Evolutionary conservation across 2,113 vertebrate species (phyloP).

Genomic region (Anguilla japonica): DNA sequence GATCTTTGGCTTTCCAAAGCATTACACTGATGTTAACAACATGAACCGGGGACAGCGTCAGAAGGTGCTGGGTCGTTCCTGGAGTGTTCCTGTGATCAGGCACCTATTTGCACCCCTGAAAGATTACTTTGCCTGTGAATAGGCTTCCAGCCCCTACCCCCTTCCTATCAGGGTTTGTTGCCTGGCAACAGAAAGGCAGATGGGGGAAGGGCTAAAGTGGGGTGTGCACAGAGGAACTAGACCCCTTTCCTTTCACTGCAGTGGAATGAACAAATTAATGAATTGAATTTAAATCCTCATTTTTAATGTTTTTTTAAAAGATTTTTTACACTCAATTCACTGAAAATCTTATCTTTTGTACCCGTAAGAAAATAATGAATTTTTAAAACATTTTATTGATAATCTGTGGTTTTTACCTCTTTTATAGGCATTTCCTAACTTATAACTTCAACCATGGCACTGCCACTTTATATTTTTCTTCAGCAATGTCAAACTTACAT

Average conservation of each 20-base stretch:
- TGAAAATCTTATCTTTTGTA: not conserved
- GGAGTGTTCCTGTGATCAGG: slow-evolving; percentile 75
- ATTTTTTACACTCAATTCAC: not conserved
- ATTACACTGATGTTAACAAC: slow-evolving; percentile 79
- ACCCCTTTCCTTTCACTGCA: not conserved
- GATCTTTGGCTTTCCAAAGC: slow-evolving; percentile 92
- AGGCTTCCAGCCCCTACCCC: slow-evolving; percentile 29
- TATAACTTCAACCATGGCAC: not conserved
- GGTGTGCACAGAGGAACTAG: not conserved
- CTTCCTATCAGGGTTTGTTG: slow-evolving; percentile 3
- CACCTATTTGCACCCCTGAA: slow-evolving; percentile 75
- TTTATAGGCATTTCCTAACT: not conserved
- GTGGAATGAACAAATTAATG: not conserved
- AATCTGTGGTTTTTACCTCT: not conserved
- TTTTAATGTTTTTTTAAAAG: not conserved
- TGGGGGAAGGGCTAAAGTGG: not conserved
- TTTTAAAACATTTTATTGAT: not conserved
- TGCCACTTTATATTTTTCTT: not conserved
- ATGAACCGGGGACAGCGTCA: slow-evolving; percentile 65
- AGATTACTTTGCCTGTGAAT: slow-evolving; percentile 82
- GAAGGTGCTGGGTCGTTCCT: slow-evolving; percentile 73
- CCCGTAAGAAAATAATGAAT: not conserved
- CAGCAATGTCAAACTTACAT: not conserved
- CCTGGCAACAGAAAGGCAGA: slow-evolving; percentile 1
- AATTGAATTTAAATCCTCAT: not conserved